Evolutionary conservation across 2,113 vertebrate species (phyloP), one percentile per base, ranked within the genome.

Genomic region (Dicaeum eximium): DNA sequence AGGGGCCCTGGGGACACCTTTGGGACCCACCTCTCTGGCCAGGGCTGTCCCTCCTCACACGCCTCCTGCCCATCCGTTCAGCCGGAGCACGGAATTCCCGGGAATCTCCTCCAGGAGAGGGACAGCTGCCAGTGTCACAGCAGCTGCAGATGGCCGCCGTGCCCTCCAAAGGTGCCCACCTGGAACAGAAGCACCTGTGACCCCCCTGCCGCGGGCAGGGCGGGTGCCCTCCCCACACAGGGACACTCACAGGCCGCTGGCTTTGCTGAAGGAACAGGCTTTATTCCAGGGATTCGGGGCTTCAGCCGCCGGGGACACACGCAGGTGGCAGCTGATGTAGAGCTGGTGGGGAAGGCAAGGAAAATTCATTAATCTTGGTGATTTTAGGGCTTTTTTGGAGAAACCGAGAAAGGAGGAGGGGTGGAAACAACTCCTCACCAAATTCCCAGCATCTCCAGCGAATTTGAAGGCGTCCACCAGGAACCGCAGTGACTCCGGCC

Each of bases 391-490:
- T 25, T 75, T 56, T 72, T 61, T 13, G 6, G 31, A 18, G 28
- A 45, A 83, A 22, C 3, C 0, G 0, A 44, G 67, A 11, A 45
- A 83, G 13, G 50, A 48, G 14, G 7, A 42, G 7, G 7, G 13
- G 5, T 11, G 44, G 24, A 12, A 57, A 27, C 4, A 25, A 50
- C 31, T 3, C 6, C 37, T 75, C 83, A 86, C 83, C 83, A 58
- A 9, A 75, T 67, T 50, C 25, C 71, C 53, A 0, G 6, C 1
- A 0, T 67, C 83, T 75, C 61, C 83, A 0, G 61, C 31, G 0
- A 86, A 86, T 48, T 67, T 77, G 37, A 86, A 86, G 21, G 83
- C 71, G 1, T 75, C 83, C 61, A 86, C 31, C 71, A 37, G 6
- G 53, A 86, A 86, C 37, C 83, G 31, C 61, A 86, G 61, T 5